Percentiles rank a stretch among this genome's conserved stretches.
phyloP scores from a whole-genome alignment of 1,140 invertebrate genomes.

The Lutraria rhynchaena region DNA sequence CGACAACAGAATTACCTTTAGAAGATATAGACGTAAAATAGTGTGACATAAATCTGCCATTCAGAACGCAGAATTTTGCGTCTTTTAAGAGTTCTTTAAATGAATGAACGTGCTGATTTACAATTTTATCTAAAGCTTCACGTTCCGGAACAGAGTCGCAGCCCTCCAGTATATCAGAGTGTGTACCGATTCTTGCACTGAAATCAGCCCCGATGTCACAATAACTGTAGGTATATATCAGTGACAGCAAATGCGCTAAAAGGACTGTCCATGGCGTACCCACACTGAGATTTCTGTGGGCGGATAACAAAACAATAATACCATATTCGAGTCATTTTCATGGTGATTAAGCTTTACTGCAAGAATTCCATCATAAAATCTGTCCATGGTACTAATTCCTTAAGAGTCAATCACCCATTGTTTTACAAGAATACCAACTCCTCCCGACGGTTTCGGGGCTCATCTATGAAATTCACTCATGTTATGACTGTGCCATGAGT shows the following conservation, averaged over 20 bases:
- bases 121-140: neutral
- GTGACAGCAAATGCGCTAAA: neutral
- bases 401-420: neutral
- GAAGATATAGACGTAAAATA: constrained; percentile 4
- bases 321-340: neutral
- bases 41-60: neutral
- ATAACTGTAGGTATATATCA: neutral
- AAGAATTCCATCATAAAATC: constrained; percentile 18
- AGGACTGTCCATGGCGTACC: neutral
- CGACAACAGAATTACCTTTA: constrained; percentile 36
- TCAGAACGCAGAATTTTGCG: neutral
- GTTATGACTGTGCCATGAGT: constrained; percentile 16
- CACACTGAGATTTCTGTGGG: neutral
- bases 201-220: neutral
- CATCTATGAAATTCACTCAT: neutral
- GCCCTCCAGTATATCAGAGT: neutral
- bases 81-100: neutral
- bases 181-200: neutral
- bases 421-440: constrained; percentile 28
- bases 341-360: neutral
- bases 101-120: neutral
- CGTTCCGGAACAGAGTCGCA: neutral
- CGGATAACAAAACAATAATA: neutral
- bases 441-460: constrained; percentile 24
- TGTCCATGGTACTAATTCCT: neutral